Conservation (phyloP, 2,888 invertebrate species). For the Agrotis exclamationis region DNA sequence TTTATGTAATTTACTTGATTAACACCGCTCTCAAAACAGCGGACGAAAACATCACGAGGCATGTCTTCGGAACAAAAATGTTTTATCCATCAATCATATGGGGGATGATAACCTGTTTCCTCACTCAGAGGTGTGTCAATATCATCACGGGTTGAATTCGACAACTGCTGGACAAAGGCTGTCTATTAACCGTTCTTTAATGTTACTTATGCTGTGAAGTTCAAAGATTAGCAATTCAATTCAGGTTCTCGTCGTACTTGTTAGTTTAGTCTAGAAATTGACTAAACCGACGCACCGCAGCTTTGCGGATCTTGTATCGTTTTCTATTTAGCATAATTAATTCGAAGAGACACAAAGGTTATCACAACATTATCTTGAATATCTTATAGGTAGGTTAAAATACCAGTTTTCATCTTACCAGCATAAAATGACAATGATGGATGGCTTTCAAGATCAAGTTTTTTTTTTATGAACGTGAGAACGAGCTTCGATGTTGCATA, state of each 20-base stretch:
- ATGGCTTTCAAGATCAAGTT: not conserved
- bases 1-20: not conserved
- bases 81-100: not conserved
- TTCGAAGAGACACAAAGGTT: slow-evolving; percentile 25
- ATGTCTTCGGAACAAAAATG: not conserved
- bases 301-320: slow-evolving; percentile 21
- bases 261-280: not conserved
- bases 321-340: slow-evolving; percentile 54
- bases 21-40: not conserved
- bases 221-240: no score
- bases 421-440: not conserved
- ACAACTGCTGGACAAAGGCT: no score
- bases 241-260: not conserved
- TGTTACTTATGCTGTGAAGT: no score
- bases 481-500: no score
- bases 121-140: no score
- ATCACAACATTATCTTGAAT: slow-evolving; percentile 11
- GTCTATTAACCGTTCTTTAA: no score
- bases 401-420: slow-evolving; percentile 7
- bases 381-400: not conserved
- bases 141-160: no score
- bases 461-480: not conserved
- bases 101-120: not conserved
- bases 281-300: not conserved
- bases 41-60: not conserved